These are phyloP conservation scores for Caradrina clavipalpis DNA, from an alignment of 2,888 invertebrate genomes.

Conservation along the genomic window DNA sequence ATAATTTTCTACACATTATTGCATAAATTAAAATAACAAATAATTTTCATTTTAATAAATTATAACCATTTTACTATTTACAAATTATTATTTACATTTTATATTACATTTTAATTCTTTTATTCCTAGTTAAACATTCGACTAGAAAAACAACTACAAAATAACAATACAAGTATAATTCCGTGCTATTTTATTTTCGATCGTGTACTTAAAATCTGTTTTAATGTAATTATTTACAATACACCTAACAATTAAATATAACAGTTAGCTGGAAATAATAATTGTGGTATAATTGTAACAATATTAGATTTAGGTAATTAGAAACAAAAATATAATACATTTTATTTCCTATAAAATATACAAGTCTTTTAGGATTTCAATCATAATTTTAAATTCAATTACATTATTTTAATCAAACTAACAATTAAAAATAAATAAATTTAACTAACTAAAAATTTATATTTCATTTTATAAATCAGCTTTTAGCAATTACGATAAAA, in stretches of 20 bases:
- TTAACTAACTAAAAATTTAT: too few relatives aligned
- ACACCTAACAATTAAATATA: slow-evolving; percentile 44
- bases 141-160: slow-evolving; percentile 73
- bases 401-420: slow-evolving; percentile 8
- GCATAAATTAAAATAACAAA: slow-evolving; percentile 34
- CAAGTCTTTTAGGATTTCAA: slow-evolving; percentile 54
- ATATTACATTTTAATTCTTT: slow-evolving; percentile 46
- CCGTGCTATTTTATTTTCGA: slow-evolving; percentile 71
- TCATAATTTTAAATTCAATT: slow-evolving; percentile 10
- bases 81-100: slow-evolving; percentile 67
- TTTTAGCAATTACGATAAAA: neutral
- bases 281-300: slow-evolving; percentile 30
- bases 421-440: neutral
- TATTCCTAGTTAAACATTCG: slow-evolving; percentile 64
- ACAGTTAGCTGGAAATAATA: slow-evolving; percentile 42
- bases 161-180: slow-evolving; percentile 64
- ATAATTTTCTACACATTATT: slow-evolving; percentile 53
- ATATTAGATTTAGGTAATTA: slow-evolving; percentile 3
- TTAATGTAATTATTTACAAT: slow-evolving; percentile 57
- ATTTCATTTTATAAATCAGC: neutral
- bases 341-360: slow-evolving; percentile 48
- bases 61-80: slow-evolving; percentile 57
- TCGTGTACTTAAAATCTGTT: slow-evolving; percentile 55
- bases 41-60: slow-evolving; percentile 24
- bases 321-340: neutral